These are phyloP conservation scores for Oxycera nigricornis DNA, from an alignment of 2,888 invertebrate species.

Conservation along the genomic window DNA sequence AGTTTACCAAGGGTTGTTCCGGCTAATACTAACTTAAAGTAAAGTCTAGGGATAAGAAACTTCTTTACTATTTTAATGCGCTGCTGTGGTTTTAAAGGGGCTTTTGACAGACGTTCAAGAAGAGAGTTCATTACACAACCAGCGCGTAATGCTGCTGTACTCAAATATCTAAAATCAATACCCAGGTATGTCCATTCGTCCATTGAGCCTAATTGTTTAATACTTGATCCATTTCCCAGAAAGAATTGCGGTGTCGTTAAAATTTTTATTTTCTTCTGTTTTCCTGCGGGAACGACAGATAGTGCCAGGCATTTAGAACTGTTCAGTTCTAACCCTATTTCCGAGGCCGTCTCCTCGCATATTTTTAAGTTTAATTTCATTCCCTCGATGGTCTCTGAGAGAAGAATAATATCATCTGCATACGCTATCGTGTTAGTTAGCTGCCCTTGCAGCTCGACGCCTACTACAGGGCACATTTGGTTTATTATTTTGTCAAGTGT, in stretches of 20 bases:
- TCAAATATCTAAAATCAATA: neutral
- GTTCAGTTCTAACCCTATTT: neutral
- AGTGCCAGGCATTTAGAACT: neutral
- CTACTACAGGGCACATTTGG: neutral
- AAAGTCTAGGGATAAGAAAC: neutral
- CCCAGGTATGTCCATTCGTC: neutral
- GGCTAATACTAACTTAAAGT: neutral
- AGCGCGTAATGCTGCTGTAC: neutral
- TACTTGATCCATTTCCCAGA: neutral
- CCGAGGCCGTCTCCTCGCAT: fast-evolving
- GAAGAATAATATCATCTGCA: neutral
- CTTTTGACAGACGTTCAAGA: neutral
- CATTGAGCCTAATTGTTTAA: neutral
- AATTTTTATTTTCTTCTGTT: neutral
- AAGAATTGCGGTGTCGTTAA: neutral
- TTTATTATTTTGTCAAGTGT: neutral
- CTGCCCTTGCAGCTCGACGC: neutral
- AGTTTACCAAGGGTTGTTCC: neutral
- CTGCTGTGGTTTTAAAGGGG: conserved; percentile 8
- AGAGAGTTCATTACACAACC: neutral
- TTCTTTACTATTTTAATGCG: neutral
- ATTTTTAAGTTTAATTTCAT: neutral
- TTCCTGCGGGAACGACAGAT: neutral
- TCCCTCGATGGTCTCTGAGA: neutral
- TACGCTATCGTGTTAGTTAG: neutral